Percentiles rank a stretch among this genome's conserved stretches.
Conservation (phyloP, 2,888 invertebrate genomes). For the Metopia argyrocephala region DNA sequence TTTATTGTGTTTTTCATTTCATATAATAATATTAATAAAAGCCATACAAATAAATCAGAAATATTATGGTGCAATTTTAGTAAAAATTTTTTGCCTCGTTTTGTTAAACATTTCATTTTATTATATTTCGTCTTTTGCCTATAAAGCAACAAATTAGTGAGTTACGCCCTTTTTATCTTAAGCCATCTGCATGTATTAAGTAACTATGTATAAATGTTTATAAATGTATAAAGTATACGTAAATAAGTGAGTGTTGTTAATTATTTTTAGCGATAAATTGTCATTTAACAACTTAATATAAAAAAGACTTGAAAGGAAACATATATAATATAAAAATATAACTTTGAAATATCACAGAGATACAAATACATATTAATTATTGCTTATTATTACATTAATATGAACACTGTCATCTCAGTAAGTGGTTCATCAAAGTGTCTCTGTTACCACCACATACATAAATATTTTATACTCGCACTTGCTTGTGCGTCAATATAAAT, state of each 20-base stretch:
- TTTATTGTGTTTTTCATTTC: too few species aligned
- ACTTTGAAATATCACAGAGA: neutral
- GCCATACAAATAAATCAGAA: too few species aligned
- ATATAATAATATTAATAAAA: too few species aligned
- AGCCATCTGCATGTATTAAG: neutral
- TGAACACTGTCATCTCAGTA: conserved; percentile 2
- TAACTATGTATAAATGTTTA: neutral
- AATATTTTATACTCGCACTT: too few species aligned
- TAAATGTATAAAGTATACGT: neutral
- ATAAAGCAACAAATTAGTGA: too few species aligned
- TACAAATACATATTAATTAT: neutral
- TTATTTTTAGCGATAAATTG: conserved; percentile 41
- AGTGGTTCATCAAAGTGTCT: conserved; percentile 4
- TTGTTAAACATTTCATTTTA: too few species aligned
- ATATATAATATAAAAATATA: neutral
- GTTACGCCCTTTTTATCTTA: too few species aligned
- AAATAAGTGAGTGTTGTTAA: conserved; percentile 23
- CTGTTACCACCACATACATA: neutral
- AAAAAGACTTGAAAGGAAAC: conserved; percentile 20
- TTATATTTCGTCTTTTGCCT: too few species aligned
- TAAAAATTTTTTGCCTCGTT: too few species aligned
- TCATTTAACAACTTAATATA: conserved; percentile 44
- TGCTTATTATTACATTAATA: neutral
- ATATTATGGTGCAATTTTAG: too few species aligned
- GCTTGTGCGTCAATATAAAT: neutral